phyloP scores from a whole-genome alignment of 2,888 invertebrate species.

The Steromphala cineraria region DNA sequence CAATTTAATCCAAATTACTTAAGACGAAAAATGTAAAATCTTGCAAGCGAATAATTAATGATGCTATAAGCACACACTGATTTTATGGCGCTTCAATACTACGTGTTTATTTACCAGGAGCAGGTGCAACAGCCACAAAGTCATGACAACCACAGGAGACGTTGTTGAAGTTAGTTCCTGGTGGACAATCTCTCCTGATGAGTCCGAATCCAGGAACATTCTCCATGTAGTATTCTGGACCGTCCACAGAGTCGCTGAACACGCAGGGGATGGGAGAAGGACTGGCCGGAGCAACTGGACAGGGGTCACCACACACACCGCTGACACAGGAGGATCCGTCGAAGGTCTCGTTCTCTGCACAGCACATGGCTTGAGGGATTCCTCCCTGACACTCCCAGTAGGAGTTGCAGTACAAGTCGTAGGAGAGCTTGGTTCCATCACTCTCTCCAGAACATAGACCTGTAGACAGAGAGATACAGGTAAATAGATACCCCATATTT shows the following conservation, averaged over 20 bases:
- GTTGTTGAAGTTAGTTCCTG: not conserved
- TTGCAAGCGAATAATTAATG: too few species aligned
- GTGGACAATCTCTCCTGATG: not conserved
- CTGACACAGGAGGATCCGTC: not conserved
- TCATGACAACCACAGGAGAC: not conserved
- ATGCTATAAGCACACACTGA: too few species aligned
- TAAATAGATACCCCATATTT: too few species aligned
- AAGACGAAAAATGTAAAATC: too few species aligned
- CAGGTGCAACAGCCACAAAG: not conserved
- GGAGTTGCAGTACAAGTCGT: not conserved
- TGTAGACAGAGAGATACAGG: not conserved
- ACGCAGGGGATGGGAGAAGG: not conserved
- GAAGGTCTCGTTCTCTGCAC: not conserved
- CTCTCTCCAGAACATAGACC: not conserved
- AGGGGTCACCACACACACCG: not conserved
- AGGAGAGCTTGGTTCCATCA: not conserved
- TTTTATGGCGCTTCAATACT: not conserved
- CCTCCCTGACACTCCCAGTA: not conserved
- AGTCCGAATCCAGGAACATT: not conserved
- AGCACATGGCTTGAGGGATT: not conserved
- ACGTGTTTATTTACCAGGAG: not conserved
- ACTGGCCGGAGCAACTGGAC: not conserved
- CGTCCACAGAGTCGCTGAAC: not conserved
- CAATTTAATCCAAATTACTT: too few species aligned
- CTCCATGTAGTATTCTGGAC: not conserved